Evolutionary conservation across 2,888 invertebrate species (phyloP), one percentile per base, ranked within the genome.

Genomic region (Polietes domitor): DNA sequence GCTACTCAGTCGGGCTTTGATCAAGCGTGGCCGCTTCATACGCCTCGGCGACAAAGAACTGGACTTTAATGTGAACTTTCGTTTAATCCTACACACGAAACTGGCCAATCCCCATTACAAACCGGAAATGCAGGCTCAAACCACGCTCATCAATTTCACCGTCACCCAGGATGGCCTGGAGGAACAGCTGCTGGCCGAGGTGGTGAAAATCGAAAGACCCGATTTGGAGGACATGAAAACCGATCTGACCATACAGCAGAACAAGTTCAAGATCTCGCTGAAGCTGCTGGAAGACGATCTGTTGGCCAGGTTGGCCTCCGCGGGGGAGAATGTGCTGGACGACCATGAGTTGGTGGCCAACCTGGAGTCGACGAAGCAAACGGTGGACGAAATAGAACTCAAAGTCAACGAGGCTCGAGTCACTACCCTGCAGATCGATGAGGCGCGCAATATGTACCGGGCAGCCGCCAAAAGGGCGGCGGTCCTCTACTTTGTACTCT

Each of bases 81-180:
- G 96, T 10, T 93, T 99, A 2, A 95, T 98, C 85, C 92, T 99
- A 0, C 98, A 98, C 91, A 98, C 98, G 0, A 99, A 98, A 92
- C 92, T 98, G 83, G 97, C 97, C 1, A 98, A 98, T 93, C 98
- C 98, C 0, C 98, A 98, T 93, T 98, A 98, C 91, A 98, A 98
- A 90, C 98, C 98, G 0, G 98, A 99, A 93, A 97, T 98, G 95
- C 98, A 98, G 92, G 98, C 98, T 0, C 98, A 98, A 93, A 97
- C 98, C 32, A 98, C 98, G 0, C 94, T 98, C 19, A 98, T 98
- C 85, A 98, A 98, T 92, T 98, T 99, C 88, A 98, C 98, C 0
- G 98, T 99, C 1, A 98, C 98, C 0, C 95, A 95, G 90, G 98
- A 98, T 91, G 98, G 97, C 41, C 93, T 98, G n/a, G 98, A 98